Evolutionary conservation across 1,140 invertebrate species (phyloP).

Genomic region (Atopsyche davidsoni): DNA sequence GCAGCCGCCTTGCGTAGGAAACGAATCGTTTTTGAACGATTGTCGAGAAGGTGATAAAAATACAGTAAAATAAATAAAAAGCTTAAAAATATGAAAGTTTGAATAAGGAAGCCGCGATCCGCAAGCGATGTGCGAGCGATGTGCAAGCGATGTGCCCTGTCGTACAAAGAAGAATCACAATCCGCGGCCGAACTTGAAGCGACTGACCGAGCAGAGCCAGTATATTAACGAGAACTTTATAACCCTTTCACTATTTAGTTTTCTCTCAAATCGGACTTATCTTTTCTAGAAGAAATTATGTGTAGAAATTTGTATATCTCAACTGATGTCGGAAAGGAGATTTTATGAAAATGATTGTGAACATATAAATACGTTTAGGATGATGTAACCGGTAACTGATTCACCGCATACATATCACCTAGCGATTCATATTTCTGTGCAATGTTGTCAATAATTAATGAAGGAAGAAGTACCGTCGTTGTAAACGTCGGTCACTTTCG

Average conservation of each 20-base stretch:
- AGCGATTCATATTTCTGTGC: no score
- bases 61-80: slow-evolving; percentile 24
- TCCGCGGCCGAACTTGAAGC: slow-evolving; percentile 16
- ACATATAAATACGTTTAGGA: no score
- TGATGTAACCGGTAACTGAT: no score
- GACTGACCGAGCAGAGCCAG: slow-evolving; percentile 28
- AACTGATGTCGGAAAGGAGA: no score
- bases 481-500: no score
- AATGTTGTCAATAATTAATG: no score
- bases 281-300: not conserved
- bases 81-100: slow-evolving; percentile 16
- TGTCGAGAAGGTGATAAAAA: slow-evolving; percentile 21
- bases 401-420: no score
- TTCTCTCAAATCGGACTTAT: slow-evolving; percentile 2
- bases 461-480: no score
- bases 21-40: slow-evolving; percentile 14
- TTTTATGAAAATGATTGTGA: no score
- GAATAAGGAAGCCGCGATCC: not conserved
- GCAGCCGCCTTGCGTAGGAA: slow-evolving; percentile 20
- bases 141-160: slow-evolving; percentile 27
- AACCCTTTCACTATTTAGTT: slow-evolving; percentile 3
- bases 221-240: slow-evolving; percentile 17
- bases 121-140: slow-evolving; percentile 18
- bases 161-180: slow-evolving; percentile 20
- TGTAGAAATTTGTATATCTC: no score